A percentile compares a stretch with the other conserved stretches of the same genome.
Evolutionary conservation across 2,113 vertebrate species (phyloP).

Genomic region (Calidris pygmaea): DNA sequence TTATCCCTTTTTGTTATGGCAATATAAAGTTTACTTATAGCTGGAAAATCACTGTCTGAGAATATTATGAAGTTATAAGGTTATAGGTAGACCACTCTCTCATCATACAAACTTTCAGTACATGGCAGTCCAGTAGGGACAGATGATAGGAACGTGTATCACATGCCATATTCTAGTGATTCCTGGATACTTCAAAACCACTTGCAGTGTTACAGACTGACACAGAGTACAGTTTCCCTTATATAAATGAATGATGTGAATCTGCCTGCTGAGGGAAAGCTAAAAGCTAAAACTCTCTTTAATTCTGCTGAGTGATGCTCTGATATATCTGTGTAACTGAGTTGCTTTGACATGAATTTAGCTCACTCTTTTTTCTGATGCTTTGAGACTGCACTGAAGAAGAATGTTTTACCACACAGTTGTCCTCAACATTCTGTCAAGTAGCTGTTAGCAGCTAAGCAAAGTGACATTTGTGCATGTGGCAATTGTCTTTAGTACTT

Average conservation of each 20-base stretch:
- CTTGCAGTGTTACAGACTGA: background rate
- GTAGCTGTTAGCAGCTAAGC: constrained; percentile 4
- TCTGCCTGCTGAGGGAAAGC: background rate
- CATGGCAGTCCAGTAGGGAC: background rate
- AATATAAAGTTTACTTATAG: background rate
- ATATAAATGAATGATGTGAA: background rate
- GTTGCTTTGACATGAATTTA: constrained; percentile 32
- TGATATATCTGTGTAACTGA: background rate
- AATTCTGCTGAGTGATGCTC: background rate
- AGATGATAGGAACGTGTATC: background rate
- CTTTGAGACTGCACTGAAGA: background rate
- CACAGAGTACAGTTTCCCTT: background rate
- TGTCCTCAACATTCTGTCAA: constrained; percentile 45
- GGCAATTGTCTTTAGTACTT: constrained; percentile 48
- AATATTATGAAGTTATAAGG: background rate
- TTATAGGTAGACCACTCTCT: background rate
- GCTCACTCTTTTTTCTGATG: background rate
- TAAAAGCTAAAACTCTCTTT: background rate
- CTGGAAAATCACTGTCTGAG: background rate
- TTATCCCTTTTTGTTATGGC: background rate
- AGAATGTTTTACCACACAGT: constrained; percentile 28
- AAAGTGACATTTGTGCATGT: constrained; percentile 59
- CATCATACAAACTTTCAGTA: background rate
- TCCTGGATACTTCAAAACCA: background rate
- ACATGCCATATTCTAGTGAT: background rate